Base-by-base conservation (phyloP, 2,888 invertebrate species). In the Syrista parreyssii region DNA sequence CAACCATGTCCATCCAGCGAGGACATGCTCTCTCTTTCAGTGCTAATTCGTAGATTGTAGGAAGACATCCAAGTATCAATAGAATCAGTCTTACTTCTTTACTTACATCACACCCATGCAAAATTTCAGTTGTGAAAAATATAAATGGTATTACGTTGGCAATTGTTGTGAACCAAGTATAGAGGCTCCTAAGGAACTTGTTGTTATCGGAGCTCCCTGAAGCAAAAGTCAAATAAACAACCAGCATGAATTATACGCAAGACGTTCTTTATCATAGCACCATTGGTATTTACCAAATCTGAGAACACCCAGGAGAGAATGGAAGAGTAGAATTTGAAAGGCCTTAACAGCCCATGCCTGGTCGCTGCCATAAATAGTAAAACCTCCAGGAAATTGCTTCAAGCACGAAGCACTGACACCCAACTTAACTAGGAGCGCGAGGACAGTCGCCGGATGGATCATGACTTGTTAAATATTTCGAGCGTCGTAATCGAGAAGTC, bases 271-370 rank as follows among this genome's bases (percentile, higher is more conserved):
- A 23, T 55, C 23, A 2, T 23, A 55, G 23, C 40, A 9, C 23
- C 23, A 23, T 23, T 55, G 55, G 30, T 55, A 75, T 84, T 88
- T 86, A 91, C 91, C 90, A 78, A 87, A 91, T 85, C 90, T 87
- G 77, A 91, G 78, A 40, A 90, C 84, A 68, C 91, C 91, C 30
- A 91, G 77, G 79, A 90, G 77, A 30, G 91, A 90, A 80, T 91
- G 91, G 12, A 87, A 79, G 73, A 91, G 83, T 73, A 90, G 83
- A 76, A 91, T 88, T 84, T 89, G 89, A 80, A 88, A 88, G 76
- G 90, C 90, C 80, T 89, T 83, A 68, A 87, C 82, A 71, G 88
- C 87, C 90, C 90, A 90, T 75, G 81, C 81, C 75, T 84, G 83
- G 31, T 87, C 81, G 76, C 80, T 86, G 31, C 81, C 80, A 78